Conservation (phyloP, 2,113 vertebrate species). For the Hypocryptadius cinnamomeus region DNA sequence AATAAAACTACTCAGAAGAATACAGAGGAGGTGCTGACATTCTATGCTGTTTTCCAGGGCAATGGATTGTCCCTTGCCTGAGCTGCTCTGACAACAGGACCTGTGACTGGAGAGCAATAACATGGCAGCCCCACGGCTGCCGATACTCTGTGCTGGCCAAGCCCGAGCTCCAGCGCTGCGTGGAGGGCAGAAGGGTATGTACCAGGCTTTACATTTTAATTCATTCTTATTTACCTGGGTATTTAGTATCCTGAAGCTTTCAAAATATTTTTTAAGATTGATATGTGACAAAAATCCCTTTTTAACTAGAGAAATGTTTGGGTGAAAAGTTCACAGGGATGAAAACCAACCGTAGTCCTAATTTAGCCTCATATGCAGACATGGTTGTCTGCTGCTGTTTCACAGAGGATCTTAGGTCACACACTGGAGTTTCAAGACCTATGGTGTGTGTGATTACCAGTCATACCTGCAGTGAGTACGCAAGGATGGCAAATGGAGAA, state of each 20-base stretch:
- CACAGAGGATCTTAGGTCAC: neutral
- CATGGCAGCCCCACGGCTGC: conserved; percentile 86
- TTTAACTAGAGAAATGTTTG: neutral
- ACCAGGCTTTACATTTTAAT: neutral
- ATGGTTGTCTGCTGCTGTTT: neutral
- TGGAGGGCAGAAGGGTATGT: conserved; percentile 82
- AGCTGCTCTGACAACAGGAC: conserved; percentile 95
- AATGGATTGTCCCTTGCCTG: conserved; percentile 93
- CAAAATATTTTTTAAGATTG: neutral
- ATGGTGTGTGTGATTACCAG: neutral
- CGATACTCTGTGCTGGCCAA: conserved; percentile 69
- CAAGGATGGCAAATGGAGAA: neutral
- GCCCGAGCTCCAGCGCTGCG: conserved; percentile 78
- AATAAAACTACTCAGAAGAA: neutral
- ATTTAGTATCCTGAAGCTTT: neutral
- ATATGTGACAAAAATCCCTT: neutral
- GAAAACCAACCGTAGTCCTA: neutral
- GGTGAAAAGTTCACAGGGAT: neutral
- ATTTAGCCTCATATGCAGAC: neutral
- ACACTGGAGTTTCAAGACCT: neutral
- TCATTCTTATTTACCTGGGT: neutral
- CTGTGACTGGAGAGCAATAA: conserved; percentile 92
- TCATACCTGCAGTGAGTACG: neutral
- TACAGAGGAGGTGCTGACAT: neutral
- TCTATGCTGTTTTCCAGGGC: conserved; percentile 71